Evolutionary conservation across 1,140 invertebrate genomes (phyloP).

Genomic region (Ericerus pela): DNA sequence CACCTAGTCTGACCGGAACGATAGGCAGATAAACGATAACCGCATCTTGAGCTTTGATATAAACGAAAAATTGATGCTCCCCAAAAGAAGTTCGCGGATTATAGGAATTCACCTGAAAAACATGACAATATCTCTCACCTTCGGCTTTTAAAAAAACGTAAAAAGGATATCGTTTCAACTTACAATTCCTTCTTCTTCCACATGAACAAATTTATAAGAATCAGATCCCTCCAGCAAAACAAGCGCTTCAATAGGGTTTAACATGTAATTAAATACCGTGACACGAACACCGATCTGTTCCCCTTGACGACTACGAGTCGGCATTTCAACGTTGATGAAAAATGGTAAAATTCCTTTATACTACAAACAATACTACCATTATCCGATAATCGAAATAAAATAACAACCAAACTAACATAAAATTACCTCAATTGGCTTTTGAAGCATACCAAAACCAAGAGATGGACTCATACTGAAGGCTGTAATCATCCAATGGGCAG

Average conservation of each 20-base stretch:
- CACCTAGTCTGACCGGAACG: slow-evolving; percentile 63
- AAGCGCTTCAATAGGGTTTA: slow-evolving; percentile 62
- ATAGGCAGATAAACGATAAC: slow-evolving; percentile 76
- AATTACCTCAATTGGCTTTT: slow-evolving; percentile 52
- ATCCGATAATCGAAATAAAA: background rate
- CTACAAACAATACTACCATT: slow-evolving; percentile 27
- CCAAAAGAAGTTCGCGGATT: slow-evolving; percentile 74
- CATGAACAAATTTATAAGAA: slow-evolving; percentile 87
- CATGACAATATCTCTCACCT: slow-evolving; percentile 7
- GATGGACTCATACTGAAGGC: slow-evolving; percentile 77
- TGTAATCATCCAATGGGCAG: slow-evolving; percentile 83
- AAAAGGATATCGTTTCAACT: too few species aligned
- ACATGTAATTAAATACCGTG: slow-evolving; percentile 87
- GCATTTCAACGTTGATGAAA: slow-evolving; percentile 91
- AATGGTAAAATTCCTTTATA: slow-evolving; percentile 77
- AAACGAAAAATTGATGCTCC: slow-evolving; percentile 87
- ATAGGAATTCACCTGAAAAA: slow-evolving; percentile 45
- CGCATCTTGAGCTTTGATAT: slow-evolving; percentile 62
- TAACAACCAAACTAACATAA: background rate
- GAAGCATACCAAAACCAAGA: slow-evolving; percentile 71
- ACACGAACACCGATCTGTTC: slow-evolving; percentile 87
- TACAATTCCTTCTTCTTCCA: slow-evolving; percentile 77
- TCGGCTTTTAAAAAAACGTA: slow-evolving; percentile 20
- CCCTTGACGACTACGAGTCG: slow-evolving; percentile 61
- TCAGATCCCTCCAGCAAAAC: slow-evolving; percentile 71